These are phyloP conservation scores for Hydrolagus colliei DNA, from an alignment of 2,797 vertebrate genomes.

Conservation along the genomic window DNA sequence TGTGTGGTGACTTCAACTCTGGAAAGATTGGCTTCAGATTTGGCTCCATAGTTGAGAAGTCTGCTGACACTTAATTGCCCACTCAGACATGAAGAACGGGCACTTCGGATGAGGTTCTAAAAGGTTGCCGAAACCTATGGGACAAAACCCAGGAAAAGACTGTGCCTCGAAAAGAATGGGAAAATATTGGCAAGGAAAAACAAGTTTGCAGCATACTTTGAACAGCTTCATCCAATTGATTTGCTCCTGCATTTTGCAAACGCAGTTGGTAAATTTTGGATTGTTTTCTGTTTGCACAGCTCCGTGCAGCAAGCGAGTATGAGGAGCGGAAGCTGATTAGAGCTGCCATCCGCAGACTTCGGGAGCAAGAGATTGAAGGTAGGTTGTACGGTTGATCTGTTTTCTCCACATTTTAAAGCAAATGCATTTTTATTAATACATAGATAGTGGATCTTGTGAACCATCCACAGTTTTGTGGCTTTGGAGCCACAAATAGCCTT, in stretches of 20 bases:
- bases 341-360: constrained; percentile 76
- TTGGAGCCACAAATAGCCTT: no score
- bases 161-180: neutral
- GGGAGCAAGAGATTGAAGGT: constrained; percentile 82
- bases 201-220: neutral
- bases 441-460: no score
- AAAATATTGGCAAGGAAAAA: neutral
- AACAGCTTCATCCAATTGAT: neutral
- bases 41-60: neutral
- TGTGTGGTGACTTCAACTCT: no score
- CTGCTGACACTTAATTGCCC: neutral
- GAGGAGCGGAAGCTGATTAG: constrained; percentile 91
- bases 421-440: neutral
- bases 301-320: constrained; percentile 71
- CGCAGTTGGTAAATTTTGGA: neutral
- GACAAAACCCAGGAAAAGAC: no score
- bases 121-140: no score
- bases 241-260: neutral
- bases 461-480: neutral
- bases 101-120: no score
- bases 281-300: constrained; percentile 48
- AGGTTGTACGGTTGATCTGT: constrained; percentile 30
- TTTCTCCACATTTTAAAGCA: neutral
- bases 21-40: neutral
- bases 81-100: neutral